Evolutionary conservation across 37 sponge, comb jelly and placozoan genomes (phyloP).

Genomic region (Oopsacas minuta): DNA sequence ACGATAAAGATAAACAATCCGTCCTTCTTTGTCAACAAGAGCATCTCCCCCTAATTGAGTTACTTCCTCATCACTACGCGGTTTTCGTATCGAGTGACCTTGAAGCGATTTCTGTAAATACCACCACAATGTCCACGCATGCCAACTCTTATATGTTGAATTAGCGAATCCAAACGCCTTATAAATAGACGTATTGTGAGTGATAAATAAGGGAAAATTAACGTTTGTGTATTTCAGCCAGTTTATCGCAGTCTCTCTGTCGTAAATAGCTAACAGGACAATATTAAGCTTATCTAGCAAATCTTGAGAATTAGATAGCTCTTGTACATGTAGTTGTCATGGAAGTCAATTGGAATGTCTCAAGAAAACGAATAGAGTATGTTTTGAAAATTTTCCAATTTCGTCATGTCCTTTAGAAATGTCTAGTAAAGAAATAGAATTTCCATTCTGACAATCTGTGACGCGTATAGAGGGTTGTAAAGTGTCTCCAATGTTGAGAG

Average conservation of each 20-base stretch:
- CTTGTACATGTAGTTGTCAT: background rate
- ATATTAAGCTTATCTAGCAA: background rate
- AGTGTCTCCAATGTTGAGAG: background rate
- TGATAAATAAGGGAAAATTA: background rate
- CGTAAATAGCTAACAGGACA: background rate
- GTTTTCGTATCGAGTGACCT: background rate
- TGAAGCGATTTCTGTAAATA: background rate
- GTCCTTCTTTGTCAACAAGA: background rate
- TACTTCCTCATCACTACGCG: background rate
- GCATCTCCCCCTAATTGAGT: background rate
- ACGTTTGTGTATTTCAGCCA: background rate
- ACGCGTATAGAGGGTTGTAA: background rate
- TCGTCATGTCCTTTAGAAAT: background rate
- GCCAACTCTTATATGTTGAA: background rate
- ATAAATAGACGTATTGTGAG: background rate
- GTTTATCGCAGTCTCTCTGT: background rate
- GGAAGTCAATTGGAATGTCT: constrained; percentile 15
- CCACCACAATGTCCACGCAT: background rate
- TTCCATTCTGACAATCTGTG: background rate
- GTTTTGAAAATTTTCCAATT: background rate
- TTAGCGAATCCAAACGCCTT: background rate
- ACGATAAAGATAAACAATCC: background rate
- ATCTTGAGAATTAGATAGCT: background rate
- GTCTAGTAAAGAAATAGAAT: background rate
- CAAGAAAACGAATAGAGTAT: background rate